Percentiles rank a stretch among this genome's conserved stretches.
Conservation (phyloP, 1,140 invertebrate species). For the Ptiloglossa arizonensis region DNA sequence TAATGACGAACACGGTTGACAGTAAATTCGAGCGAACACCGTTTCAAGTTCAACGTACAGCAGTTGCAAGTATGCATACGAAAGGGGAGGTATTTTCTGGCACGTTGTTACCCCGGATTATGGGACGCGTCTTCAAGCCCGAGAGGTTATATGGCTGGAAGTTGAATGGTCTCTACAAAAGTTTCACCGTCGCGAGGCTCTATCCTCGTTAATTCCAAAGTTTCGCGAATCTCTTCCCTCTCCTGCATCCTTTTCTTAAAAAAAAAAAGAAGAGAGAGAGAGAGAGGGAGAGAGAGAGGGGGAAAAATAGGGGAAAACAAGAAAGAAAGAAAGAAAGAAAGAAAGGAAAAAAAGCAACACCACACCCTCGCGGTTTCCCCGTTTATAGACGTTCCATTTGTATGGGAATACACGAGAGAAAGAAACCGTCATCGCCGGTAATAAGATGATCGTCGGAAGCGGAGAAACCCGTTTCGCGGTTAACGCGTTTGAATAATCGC, state of each 20-base stretch:
- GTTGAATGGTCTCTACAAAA: constrained; percentile 66
- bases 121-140: constrained; percentile 63
- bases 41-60: background rate
- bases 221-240: constrained; percentile 63
- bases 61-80: constrained; percentile 11
- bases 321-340: background rate
- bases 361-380: background rate
- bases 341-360: background rate
- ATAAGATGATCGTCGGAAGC: constrained; percentile 53
- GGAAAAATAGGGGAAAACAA: background rate
- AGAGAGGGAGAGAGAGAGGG: background rate
- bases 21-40: constrained; percentile 5
- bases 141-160: constrained; percentile 62
- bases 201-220: constrained; percentile 67
- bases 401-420: constrained; percentile 13
- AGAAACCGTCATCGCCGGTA: constrained; percentile 40
- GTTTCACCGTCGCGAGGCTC: constrained; percentile 56
- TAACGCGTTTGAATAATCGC: constrained; percentile 36
- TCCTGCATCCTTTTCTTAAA: background rate
- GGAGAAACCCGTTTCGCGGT: constrained; percentile 53
- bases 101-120: constrained; percentile 65
- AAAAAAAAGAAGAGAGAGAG: background rate
- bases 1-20: background rate
- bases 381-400: constrained; percentile 37
- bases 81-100: constrained; percentile 53